Percentiles rank a stretch among this genome's conserved stretches.
These are phyloP conservation scores for Chromoteleia sp. DNA, from an alignment of 2,888 invertebrate species.

Conservation along the genomic window DNA sequence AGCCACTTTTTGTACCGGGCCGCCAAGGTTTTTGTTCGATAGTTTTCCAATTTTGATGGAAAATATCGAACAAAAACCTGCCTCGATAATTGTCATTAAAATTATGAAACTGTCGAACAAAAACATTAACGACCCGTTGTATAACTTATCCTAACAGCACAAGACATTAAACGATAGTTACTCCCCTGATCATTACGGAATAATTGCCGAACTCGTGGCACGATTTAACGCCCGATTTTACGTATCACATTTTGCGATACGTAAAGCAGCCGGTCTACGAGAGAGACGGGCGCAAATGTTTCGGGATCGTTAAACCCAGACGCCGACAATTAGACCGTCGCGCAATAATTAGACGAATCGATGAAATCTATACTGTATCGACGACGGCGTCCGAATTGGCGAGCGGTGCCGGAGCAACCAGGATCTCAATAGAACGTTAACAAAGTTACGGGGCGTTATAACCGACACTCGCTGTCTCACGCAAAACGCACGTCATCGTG, in stretches of 20 bases:
- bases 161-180: neutral
- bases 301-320: slow-evolving; percentile 23
- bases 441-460: slow-evolving; percentile 75
- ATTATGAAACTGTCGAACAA: no score
- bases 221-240: neutral
- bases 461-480: slow-evolving; percentile 72
- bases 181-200: neutral
- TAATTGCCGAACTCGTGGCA: neutral
- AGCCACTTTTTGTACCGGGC: no score
- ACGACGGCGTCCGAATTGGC: slow-evolving; percentile 52
- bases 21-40: no score
- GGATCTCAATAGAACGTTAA: slow-evolving; percentile 81
- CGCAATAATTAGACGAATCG: slow-evolving; percentile 58
- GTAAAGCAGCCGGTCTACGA: slow-evolving; percentile 18
- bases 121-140: no score
- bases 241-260: slow-evolving; percentile 17
- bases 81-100: no score
- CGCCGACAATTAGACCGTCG: slow-evolving; percentile 51
- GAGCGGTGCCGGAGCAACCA: slow-evolving; percentile 73
- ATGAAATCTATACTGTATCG: slow-evolving; percentile 64
- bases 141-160: neutral
- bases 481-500: slow-evolving; percentile 83
- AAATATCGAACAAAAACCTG: no score
- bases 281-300: slow-evolving; percentile 22
- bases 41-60: no score